phyloP scores from a whole-genome alignment of 2,888 invertebrate species.

The Merodon equestris region DNA sequence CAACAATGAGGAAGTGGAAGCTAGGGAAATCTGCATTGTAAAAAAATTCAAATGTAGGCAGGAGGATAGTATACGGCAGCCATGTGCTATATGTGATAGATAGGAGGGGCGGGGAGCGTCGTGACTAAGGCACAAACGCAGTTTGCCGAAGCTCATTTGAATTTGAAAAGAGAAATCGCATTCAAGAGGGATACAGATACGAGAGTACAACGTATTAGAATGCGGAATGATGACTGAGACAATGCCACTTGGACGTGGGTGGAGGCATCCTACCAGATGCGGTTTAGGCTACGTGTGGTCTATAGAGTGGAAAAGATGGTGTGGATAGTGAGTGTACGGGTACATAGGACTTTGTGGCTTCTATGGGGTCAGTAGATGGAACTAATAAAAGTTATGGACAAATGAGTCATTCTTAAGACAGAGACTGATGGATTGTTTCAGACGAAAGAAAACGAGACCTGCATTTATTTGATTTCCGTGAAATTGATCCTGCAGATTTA shows the following conservation, averaged over 20 bases:
- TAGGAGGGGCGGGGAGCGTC: conserved; percentile 41
- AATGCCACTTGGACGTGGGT: conserved; percentile 43
- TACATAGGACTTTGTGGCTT: conserved; percentile 19
- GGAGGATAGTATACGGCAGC: background rate
- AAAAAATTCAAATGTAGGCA: conserved; percentile 18
- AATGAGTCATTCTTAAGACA: too few relatives aligned
- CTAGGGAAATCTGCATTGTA: conserved; percentile 63
- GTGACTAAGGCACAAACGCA: conserved; percentile 21
- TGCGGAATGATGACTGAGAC: conserved; percentile 3
- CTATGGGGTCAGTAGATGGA: conserved; percentile 18
- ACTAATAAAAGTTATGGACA: too few relatives aligned
- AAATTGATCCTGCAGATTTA: too few relatives aligned
- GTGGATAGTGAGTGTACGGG: background rate
- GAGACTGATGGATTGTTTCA: too few relatives aligned
- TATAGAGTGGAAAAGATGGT: too few relatives aligned
- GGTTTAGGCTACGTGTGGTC: too few relatives aligned
- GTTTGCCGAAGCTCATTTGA: conserved; percentile 48
- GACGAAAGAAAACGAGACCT: too few relatives aligned
- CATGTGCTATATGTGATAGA: background rate
- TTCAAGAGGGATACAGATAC: conserved; percentile 20
- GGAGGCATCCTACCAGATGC: conserved; percentile 19
- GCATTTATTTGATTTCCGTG: too few relatives aligned
- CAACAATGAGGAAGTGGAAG: conserved; percentile 67
- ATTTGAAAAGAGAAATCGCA: conserved; percentile 65
- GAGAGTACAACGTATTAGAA: background rate